These are phyloP conservation scores for Drosophila equinoxialis DNA, from an alignment of 1,140 invertebrate species.

Conservation along the genomic window DNA sequence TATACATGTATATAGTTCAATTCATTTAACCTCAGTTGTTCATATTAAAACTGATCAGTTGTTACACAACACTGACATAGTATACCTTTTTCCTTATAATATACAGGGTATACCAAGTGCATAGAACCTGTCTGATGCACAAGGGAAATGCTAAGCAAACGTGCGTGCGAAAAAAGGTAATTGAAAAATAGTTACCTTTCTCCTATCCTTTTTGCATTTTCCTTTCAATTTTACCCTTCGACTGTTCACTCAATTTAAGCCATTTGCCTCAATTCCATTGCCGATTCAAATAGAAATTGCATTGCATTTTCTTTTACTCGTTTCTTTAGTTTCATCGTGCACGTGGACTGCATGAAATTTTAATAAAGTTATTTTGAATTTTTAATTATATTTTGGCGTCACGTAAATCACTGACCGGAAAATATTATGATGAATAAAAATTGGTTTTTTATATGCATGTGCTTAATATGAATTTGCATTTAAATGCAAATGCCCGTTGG, in stretches of 20 bases:
- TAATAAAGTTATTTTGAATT: slow-evolving; percentile 65
- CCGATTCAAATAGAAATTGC: slow-evolving; percentile 54
- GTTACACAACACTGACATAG: not conserved
- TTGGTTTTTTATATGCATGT: slow-evolving; percentile 14
- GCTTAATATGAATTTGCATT: slow-evolving; percentile 36
- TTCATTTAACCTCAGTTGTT: too few relatives aligned
- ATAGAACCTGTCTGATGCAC: slow-evolving; percentile 35
- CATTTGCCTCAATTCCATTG: slow-evolving; percentile 39
- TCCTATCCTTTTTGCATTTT: slow-evolving; percentile 45
- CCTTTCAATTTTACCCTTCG: slow-evolving; percentile 24
- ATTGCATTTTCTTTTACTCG: slow-evolving; percentile 38
- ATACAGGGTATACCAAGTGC: not conserved
- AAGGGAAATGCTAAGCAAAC: slow-evolving; percentile 75
- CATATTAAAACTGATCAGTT: too few relatives aligned
- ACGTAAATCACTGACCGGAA: slow-evolving; percentile 59
- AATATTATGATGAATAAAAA: slow-evolving; percentile 38
- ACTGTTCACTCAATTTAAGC: slow-evolving; percentile 49
- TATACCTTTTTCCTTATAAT: not conserved
- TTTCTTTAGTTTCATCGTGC: slow-evolving; percentile 14
- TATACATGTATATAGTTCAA: too few relatives aligned
- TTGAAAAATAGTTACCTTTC: slow-evolving; percentile 80
- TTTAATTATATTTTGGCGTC: slow-evolving; percentile 55
- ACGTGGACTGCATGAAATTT: slow-evolving; percentile 44
- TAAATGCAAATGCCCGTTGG: slow-evolving; percentile 25
- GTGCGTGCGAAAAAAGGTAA: slow-evolving; percentile 79